phyloP scores from a whole-genome alignment of 2,113 vertebrate genomes.

The Indicator maculatus region DNA sequence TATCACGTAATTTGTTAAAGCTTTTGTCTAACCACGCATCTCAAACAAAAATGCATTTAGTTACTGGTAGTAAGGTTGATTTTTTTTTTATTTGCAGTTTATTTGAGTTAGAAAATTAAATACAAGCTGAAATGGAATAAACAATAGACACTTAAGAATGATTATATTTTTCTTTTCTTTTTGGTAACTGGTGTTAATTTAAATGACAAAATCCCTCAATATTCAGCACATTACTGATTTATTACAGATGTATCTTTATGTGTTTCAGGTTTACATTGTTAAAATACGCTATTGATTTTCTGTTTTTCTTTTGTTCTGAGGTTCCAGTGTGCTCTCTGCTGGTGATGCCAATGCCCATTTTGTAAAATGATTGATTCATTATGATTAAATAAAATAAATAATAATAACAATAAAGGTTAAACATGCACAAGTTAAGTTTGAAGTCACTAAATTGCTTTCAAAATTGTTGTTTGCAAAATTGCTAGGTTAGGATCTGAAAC shows the following conservation, averaged over 20 bases:
- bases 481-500: background rate
- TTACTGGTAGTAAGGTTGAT: background rate
- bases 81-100: background rate
- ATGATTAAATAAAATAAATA: background rate
- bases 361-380: background rate
- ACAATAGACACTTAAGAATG: background rate
- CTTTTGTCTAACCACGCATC: constrained; percentile 53
- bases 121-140: constrained; percentile 10
- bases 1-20: constrained; percentile 67
- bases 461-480: background rate
- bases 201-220: constrained; percentile 6
- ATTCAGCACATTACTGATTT: constrained; percentile 13
- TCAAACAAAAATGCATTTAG: constrained; percentile 40
- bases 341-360: constrained; percentile 37
- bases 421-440: background rate
- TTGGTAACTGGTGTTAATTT: background rate
- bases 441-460: background rate
- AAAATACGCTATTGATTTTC: constrained; percentile 36
- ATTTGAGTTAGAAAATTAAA: constrained; percentile 28
- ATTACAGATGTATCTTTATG: constrained; percentile 36
- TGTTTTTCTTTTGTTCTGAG: constrained; percentile 54
- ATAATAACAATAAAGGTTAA: background rate
- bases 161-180: background rate
- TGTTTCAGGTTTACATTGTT: constrained; percentile 16
- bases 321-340: constrained; percentile 62